These are phyloP conservation scores for Germaria angustata DNA, from an alignment of 2,888 invertebrate genomes.

Conservation along the genomic window DNA sequence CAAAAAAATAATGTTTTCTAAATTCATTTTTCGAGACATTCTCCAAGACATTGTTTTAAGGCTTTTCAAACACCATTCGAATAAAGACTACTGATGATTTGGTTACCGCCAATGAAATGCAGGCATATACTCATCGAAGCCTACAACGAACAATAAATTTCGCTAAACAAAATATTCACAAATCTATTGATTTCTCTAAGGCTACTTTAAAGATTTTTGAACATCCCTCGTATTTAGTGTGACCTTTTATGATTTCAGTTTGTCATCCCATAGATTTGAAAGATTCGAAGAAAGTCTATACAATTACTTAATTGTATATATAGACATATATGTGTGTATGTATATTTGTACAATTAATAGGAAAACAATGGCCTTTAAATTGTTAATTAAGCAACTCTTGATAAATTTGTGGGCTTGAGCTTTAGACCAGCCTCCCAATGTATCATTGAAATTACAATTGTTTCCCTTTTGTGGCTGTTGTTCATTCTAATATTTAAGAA, in stretches of 20 bases:
- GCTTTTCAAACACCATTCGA: too few relatives aligned
- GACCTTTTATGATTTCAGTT: not conserved
- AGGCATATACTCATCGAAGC: too few relatives aligned
- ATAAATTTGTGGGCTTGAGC: not conserved
- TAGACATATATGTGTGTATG: not conserved
- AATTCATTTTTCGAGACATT: too few relatives aligned
- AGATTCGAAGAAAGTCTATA: not conserved
- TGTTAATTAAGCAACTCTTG: not conserved
- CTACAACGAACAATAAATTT: too few relatives aligned
- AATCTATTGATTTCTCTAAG: too few relatives aligned
- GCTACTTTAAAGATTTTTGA: not conserved
- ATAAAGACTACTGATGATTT: too few relatives aligned
- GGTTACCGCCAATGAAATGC: too few relatives aligned
- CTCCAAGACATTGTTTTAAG: too few relatives aligned
- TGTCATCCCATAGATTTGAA: not conserved
- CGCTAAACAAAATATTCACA: too few relatives aligned
- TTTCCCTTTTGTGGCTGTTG: not conserved
- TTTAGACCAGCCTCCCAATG: constrained; percentile 17
- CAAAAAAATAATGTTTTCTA: too few relatives aligned
- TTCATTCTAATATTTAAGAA: not conserved
- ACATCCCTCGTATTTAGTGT: not conserved
- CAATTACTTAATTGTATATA: not conserved
- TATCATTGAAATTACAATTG: constrained; percentile 18
- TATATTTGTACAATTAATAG: too few relatives aligned
- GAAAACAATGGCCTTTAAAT: constrained; percentile 9